Percentiles rank a stretch among this genome's conserved stretches.
Conservation (phyloP, 2,888 invertebrate genomes). For the Limnephilus auricula region DNA sequence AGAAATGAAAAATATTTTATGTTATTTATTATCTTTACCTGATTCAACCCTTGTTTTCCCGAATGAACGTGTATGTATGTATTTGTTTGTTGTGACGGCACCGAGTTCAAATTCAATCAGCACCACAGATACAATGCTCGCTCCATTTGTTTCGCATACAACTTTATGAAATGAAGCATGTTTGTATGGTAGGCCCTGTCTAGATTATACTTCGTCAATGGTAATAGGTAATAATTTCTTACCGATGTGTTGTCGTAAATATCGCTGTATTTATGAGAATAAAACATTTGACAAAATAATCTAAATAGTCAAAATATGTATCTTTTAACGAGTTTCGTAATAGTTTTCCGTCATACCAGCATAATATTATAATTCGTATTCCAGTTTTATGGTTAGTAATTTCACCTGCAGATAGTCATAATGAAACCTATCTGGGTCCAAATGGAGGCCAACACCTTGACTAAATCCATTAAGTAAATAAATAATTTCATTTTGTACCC, state of each 20-base stretch:
- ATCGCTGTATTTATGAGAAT: not conserved
- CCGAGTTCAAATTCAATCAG: too few relatives aligned
- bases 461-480: not conserved
- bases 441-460: slow-evolving; percentile 2
- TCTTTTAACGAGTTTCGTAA: not conserved
- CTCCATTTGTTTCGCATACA: too few relatives aligned
- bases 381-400: not conserved
- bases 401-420: not conserved
- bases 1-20: too few relatives aligned
- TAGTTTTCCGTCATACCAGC: not conserved
- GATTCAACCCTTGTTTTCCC: too few relatives aligned
- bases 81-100: too few relatives aligned
- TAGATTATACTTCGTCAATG: too few relatives aligned
- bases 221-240: too few relatives aligned
- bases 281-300: not conserved
- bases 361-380: not conserved
- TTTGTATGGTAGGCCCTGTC: too few relatives aligned
- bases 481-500: not conserved
- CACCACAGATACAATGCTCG: too few relatives aligned
- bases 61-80: too few relatives aligned
- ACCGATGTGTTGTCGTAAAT: not conserved
- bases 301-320: not conserved
- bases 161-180: too few relatives aligned
- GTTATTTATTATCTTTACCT: too few relatives aligned
- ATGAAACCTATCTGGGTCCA: not conserved